Percentiles rank a stretch among this genome's conserved stretches.
Conservation (phyloP, 1,140 invertebrate species). For the Paralvinella palmiformis region DNA sequence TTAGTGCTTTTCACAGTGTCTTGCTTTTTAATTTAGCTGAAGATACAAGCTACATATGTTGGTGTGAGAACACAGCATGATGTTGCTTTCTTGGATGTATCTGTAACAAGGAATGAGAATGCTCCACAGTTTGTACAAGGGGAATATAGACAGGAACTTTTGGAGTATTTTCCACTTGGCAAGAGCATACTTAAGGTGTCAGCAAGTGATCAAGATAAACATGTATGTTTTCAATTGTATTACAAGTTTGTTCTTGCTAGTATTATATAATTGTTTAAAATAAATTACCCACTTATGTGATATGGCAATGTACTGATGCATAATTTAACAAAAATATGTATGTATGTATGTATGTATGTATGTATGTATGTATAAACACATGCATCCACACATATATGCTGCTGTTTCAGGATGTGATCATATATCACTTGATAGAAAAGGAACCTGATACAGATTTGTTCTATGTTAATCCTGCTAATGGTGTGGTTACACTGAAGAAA, state of each 20-base stretch:
- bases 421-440: background rate
- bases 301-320: too few relatives aligned
- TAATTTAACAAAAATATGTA: too few relatives aligned
- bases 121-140: constrained; percentile 5
- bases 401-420: constrained; percentile 1
- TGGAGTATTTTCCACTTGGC: constrained; percentile 16
- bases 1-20: too few relatives aligned
- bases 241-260: background rate
- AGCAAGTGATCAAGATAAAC: constrained; percentile 10
- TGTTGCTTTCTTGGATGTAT: constrained; percentile 8
- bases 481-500: constrained; percentile 25
- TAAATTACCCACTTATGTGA: too few relatives aligned
- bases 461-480: constrained; percentile 28
- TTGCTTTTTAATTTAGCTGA: constrained; percentile 13
- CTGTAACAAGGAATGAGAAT: constrained; percentile 15
- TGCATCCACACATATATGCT: too few relatives aligned
- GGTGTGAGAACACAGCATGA: constrained; percentile 14
- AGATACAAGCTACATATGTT: constrained; percentile 29
- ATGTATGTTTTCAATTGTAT: constrained; percentile 8
- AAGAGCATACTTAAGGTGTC: constrained; percentile 12
- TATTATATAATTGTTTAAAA: too few relatives aligned
- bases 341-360: too few relatives aligned
- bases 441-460: constrained; percentile 19
- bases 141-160: background rate
- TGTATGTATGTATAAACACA: too few relatives aligned